A percentile compares a stretch with the other conserved stretches of the same genome.
Evolutionary conservation across 2,888 invertebrate species (phyloP).

Genomic region (Lissonota sp.): DNA sequence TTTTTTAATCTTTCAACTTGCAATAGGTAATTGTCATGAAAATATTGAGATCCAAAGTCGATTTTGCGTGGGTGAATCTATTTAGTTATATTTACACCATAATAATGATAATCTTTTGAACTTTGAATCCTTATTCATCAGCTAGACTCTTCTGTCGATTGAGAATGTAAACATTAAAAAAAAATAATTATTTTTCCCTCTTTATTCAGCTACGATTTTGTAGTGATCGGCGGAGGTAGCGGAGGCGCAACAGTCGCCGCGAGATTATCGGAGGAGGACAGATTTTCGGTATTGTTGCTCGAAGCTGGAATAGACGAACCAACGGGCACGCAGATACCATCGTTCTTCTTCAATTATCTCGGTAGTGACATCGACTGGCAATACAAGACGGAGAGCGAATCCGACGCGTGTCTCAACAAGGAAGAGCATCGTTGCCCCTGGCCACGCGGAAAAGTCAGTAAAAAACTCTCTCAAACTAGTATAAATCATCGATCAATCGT

Average conservation of each 20-base stretch:
- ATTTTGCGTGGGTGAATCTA: too few species aligned
- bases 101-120: too few species aligned
- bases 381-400: conserved; percentile 93
- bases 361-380: conserved; percentile 95
- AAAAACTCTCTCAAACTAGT: conserved; percentile 7
- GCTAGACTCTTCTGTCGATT: too few species aligned
- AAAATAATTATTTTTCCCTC: too few species aligned
- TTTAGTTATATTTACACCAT: too few species aligned
- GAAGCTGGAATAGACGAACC: conserved; percentile 95
- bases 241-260: conserved; percentile 90
- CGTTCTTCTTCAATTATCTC: conserved; percentile 94
- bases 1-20: too few species aligned
- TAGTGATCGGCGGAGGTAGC: conserved; percentile 90
- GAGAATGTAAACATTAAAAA: too few species aligned
- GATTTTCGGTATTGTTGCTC: conserved; percentile 89
- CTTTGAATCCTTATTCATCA: too few species aligned
- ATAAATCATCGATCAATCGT: not conserved
- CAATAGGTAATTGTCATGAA: too few species aligned
- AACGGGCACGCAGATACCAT: conserved; percentile 94
- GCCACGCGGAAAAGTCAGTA: conserved; percentile 92
- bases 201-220: conserved; percentile 87
- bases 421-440: conserved; percentile 90
- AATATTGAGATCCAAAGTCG: too few species aligned
- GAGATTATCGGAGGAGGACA: conserved; percentile 89
- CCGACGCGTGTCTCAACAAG: conserved; percentile 90